Evolutionary conservation across 2,888 invertebrate species (phyloP), one percentile per base, ranked within the genome.

Genomic region (Euproctis similis): DNA sequence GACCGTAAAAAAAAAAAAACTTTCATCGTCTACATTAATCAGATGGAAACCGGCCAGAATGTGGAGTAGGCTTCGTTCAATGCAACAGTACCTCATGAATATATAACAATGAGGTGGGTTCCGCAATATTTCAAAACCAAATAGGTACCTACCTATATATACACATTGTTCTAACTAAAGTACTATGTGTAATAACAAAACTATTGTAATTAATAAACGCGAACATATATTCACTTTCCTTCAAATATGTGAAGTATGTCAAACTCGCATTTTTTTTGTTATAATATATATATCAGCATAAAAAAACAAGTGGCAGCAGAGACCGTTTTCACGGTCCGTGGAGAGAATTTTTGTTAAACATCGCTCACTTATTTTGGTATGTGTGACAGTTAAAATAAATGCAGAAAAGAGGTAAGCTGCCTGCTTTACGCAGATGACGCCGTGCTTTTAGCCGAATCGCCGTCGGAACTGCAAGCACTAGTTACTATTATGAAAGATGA

Each of bases 41-140:
- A 14, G 24, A 24, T 24, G 19, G 30, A 17, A 26, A 23, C 31
- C 21, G 19, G 8, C 23, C 24, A 30, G 20, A 30, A 26, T 26
- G 18, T 26, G 26, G 13, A 31, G 24, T 16, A 30, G 34, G 34
- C 34, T 34, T 34, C 10, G 16, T 20, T 34, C 27, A 27, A 6
- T 28, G 38, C 39, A 43, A 42, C n/a, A n/a, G n/a, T n/a, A n/a
- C 41, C 43, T 50, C 54, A 52, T 59, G 56, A 53, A 53, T 56
- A 57, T 31, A 48, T 51, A 47, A 57, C 49, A 43, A 47, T 43
- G 51, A 20, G 18, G 2, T 12, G 6, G n/a, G 40, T 51, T 35
- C 46, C 46, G 41, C 36, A 43, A 42, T n/a, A n/a, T 49, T 51
- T 35, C 50, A 25, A 46, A 41, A 50, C 38, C n/a, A n/a, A n/a